Conservation (phyloP, 2,888 invertebrate genomes). For the Phytoseiulus persimilis region DNA sequence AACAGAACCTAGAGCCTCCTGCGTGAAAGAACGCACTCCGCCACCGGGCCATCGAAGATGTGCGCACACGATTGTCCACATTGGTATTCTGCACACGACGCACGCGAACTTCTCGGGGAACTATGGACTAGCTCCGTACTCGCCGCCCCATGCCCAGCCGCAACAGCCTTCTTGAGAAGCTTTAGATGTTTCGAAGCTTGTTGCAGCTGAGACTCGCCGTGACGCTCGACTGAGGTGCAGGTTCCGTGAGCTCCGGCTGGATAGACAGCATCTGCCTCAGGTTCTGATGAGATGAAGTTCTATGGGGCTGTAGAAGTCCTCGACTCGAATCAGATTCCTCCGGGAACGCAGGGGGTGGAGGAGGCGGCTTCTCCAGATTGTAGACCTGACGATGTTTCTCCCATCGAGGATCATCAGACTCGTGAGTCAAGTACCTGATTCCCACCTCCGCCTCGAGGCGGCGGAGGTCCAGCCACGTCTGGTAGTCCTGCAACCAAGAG, state of each 20-base stretch:
- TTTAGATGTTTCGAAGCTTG: conserved; percentile 33
- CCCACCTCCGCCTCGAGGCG: conserved; percentile 71
- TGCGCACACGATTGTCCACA: background rate
- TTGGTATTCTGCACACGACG: background rate
- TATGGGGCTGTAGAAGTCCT: conserved; percentile 14
- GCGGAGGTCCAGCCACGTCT: conserved; percentile 89
- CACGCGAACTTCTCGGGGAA: background rate
- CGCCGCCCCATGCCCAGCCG: background rate
- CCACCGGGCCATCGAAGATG: background rate
- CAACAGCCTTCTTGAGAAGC: background rate
- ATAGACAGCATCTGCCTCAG: conserved; percentile 32
- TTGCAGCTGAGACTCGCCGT: conserved; percentile 33
- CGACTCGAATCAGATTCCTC: background rate
- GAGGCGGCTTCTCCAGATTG: conserved; percentile 36
- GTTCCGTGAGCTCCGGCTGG: conserved; percentile 26
- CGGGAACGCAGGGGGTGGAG: conserved; percentile 17
- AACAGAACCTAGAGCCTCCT: background rate
- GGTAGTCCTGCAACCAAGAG: conserved; percentile 89
- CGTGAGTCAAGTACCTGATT: conserved; percentile 76
- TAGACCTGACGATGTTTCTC: conserved; percentile 55
- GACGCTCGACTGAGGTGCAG: conserved; percentile 6
- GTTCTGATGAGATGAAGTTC: conserved; percentile 34
- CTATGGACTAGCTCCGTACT: background rate
- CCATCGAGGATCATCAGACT: conserved; percentile 88
- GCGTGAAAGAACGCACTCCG: conserved; percentile 5